phyloP scores from a whole-genome alignment of 2,797 vertebrate genomes.

The Etheostoma perlongum region DNA sequence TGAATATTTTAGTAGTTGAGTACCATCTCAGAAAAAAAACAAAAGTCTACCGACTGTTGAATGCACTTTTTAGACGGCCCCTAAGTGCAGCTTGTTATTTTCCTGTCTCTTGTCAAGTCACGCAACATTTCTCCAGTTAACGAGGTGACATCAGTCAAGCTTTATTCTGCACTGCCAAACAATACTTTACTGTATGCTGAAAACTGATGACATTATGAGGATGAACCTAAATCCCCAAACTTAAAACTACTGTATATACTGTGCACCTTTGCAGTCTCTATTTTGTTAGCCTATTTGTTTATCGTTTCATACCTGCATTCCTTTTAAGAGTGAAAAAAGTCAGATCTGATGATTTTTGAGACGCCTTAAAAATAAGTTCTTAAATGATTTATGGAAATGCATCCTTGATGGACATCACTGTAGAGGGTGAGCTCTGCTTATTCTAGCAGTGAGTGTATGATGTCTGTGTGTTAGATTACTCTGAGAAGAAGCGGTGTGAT shows the following conservation, averaged over 20 bases:
- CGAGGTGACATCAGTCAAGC: constrained; percentile 15
- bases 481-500: not conserved
- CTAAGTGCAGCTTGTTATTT: constrained; percentile 25
- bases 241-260: not conserved
- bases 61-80: constrained; percentile 1
- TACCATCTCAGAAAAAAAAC: not conserved
- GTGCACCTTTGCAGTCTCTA: not conserved
- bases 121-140: not conserved
- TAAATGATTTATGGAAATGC: not conserved
- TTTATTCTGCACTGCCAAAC: constrained; percentile 4
- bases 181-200: not conserved
- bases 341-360: no score
- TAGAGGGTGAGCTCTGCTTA: not conserved
- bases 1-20: not conserved
- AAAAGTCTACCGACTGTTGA: not conserved
- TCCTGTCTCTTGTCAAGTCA: constrained; percentile 8
- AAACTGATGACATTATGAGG: not conserved
- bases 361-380: not conserved
- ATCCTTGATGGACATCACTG: not conserved
- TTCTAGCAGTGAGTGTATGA: not conserved
- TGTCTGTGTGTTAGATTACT: not conserved
- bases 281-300: no score
- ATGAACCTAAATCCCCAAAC: not conserved
- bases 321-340: no score
- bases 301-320: no score